A percentile compares a stretch with the other conserved stretches of the same genome.
These are phyloP conservation scores for Luidia sarsii DNA, from an alignment of 53 echinoderm and acorn worm genomes.

Conservation along the genomic window DNA sequence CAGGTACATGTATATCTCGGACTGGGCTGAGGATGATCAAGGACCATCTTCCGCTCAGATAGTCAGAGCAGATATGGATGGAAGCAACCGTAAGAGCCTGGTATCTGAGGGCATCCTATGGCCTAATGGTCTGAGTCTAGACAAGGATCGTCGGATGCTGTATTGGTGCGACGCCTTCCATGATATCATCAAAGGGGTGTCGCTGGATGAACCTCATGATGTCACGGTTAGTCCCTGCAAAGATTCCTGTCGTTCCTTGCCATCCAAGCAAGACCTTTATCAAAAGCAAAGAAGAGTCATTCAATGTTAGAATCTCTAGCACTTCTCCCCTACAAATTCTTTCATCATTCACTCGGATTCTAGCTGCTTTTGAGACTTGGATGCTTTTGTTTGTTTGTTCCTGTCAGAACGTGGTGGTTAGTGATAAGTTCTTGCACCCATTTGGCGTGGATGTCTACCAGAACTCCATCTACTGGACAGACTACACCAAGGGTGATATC, in stretches of 20 bases:
- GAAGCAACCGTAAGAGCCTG: slow-evolving; percentile 53
- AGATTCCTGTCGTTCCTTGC: not conserved
- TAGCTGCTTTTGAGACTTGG: no score
- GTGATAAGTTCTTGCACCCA: slow-evolving; percentile 60
- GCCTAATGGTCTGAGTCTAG: slow-evolving; percentile 89
- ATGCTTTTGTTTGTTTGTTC: not conserved
- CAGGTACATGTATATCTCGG: slow-evolving; percentile 90
- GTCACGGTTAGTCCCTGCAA: slow-evolving; percentile 32
- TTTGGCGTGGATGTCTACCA: slow-evolving; percentile 79
- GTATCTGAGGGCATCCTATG: slow-evolving; percentile 56
- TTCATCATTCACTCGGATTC: no score
- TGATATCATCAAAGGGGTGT: slow-evolving; percentile 69
- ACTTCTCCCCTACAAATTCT: no score
- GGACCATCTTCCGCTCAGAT: slow-evolving; percentile 62
- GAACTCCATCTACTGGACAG: slow-evolving; percentile 81
- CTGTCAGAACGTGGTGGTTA: slow-evolving; percentile 36
- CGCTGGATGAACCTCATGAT: slow-evolving; percentile 17
- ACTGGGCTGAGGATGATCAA: slow-evolving; percentile 83
- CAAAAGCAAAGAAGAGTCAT: no score
- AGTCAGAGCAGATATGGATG: slow-evolving; percentile 77
- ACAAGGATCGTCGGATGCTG: slow-evolving; percentile 50
- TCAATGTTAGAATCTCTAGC: no score
- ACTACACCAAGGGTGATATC: slow-evolving; percentile 69
- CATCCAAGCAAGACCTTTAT: no score
- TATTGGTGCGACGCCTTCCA: slow-evolving; percentile 97